These are phyloP conservation scores for Torymus tubicola DNA, from an alignment of 2,888 invertebrate species.

Conservation along the genomic window DNA sequence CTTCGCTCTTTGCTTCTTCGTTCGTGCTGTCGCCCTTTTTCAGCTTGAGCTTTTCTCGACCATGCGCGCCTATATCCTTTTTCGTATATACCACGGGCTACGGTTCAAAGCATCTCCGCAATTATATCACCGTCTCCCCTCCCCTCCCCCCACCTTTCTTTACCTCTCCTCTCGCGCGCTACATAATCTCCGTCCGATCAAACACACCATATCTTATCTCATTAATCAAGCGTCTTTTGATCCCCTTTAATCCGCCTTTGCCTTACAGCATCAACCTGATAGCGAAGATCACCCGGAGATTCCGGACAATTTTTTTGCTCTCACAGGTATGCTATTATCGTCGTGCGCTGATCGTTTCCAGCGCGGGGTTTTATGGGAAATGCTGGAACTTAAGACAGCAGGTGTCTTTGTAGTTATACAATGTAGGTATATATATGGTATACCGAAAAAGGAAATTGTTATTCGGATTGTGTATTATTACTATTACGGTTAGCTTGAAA, in stretches of 20 bases:
- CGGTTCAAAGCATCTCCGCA: slow-evolving; percentile 9
- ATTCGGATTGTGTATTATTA: too few relatives aligned
- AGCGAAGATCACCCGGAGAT: slow-evolving; percentile 23
- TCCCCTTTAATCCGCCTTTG: slow-evolving; percentile 44
- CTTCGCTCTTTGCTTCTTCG: slow-evolving; percentile 12
- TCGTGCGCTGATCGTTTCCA: not conserved
- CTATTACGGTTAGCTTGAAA: too few relatives aligned
- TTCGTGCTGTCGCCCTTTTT: slow-evolving; percentile 28
- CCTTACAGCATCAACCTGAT: slow-evolving; percentile 26
- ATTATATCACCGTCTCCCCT: slow-evolving; percentile 44
- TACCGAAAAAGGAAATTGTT: too few relatives aligned
- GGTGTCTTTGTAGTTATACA: too few relatives aligned
- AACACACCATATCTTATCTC: slow-evolving; percentile 54
- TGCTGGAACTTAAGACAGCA: too few relatives aligned
- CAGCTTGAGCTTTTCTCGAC: slow-evolving; percentile 20
- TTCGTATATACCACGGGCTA: not conserved
- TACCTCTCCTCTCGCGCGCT: not conserved
- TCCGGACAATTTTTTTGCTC: slow-evolving; percentile 26
- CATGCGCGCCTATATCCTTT: slow-evolving; percentile 14
- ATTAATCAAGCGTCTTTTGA: slow-evolving; percentile 57
- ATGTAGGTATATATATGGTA: too few relatives aligned
- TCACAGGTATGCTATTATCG: slow-evolving; percentile 5
- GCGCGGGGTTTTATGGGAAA: too few relatives aligned
- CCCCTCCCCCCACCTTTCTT: slow-evolving; percentile 11
- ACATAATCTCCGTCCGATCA: slow-evolving; percentile 49